A percentile compares a stretch with the other conserved stretches of the same genome.
Conservation (phyloP, 2,113 vertebrate genomes). For the Pelecanoides urinatrix region DNA sequence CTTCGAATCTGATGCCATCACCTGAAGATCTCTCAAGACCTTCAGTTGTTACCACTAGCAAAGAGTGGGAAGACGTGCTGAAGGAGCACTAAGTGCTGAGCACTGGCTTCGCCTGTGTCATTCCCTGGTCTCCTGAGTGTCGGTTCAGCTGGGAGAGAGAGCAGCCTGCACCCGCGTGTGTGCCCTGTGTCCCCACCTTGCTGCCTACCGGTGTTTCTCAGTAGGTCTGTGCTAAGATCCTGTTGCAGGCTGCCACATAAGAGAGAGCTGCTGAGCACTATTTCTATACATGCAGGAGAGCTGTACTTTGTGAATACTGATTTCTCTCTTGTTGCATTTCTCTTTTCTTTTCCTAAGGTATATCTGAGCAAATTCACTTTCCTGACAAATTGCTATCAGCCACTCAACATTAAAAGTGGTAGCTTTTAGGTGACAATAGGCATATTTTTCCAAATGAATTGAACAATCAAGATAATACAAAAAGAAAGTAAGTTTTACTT, state of each 20-base stretch:
- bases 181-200: too few species aligned
- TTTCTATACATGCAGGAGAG: background rate
- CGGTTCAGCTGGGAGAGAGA: background rate
- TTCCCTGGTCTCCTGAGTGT: background rate
- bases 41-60: background rate
- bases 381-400: background rate
- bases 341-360: background rate
- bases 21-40: background rate
- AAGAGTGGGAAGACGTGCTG: background rate
- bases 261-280: background rate
- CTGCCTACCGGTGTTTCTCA: background rate
- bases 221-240: background rate
- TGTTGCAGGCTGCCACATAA: background rate
- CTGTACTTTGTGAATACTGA: background rate
- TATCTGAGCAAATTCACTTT: background rate
- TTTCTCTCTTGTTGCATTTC: background rate
- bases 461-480: background rate
- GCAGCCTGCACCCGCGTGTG: accelerated
- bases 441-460: conserved; percentile 7
- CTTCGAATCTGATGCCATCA: background rate
- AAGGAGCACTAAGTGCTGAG: background rate
- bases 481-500: conserved; percentile 26
- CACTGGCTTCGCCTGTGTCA: background rate
- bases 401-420: background rate
- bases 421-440: background rate